Evolutionary conservation across 2,888 invertebrate genomes (phyloP), one percentile per base, ranked within the genome.

Genomic region (Drosophila lacicola): DNA sequence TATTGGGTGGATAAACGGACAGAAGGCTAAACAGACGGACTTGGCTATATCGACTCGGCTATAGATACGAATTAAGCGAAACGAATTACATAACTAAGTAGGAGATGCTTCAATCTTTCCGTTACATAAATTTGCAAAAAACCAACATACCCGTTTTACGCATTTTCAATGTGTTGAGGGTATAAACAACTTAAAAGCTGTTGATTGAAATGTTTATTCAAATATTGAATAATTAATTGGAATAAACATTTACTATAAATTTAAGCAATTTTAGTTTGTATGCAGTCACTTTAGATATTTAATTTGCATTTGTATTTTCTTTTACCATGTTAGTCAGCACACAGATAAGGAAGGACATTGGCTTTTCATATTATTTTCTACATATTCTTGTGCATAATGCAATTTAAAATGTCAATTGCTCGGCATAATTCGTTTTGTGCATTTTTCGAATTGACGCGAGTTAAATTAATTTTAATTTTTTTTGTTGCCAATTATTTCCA

Each of bases 391-490:
- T 19, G 56, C 11, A n/a, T 70, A 73, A 75, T 74, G 14, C 41
- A 57, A 73, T 72, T 72, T 49, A 13, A 65, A 72, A 77, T 66
- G 73, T 39, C 57, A 58, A 62, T 60, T 63, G 47, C 41, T 37
- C 37, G 5, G 33, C 58, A 46, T 56, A 47, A 61, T 65, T 58
- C 66, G 51, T 39, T 46, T 66, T 58, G 47, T 44, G 55, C 47
- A 63, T 41, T 56, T 67, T 72, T 50, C 17, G 47, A 77, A 74
- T 66, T 82, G 88, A 69, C 74, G 53, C 78, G 77, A 88, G 86
- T 88, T 76, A 66, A 82, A 82, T 82, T 80, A 64, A 80, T 62
- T 58, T 55, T 25, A 13, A 60, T 66, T 66, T 54, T 54, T 44
- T 54, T 34, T 42, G 14, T 44, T 13, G 58, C 36, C 60, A 58